These are phyloP conservation scores for Pammene aurita DNA, from an alignment of 2,888 invertebrate genomes.

Conservation along the genomic window DNA sequence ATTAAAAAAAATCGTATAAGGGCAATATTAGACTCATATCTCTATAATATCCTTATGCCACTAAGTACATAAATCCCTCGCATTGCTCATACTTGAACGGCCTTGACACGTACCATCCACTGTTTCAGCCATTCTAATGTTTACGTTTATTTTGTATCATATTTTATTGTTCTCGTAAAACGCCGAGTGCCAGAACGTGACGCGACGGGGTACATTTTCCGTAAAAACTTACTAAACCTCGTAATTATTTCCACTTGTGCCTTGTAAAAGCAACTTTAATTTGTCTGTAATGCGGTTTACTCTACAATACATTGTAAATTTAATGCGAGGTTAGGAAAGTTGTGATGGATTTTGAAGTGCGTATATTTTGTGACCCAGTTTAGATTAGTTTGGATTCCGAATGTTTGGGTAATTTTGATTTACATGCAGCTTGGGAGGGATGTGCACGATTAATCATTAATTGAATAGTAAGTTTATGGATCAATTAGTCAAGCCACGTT, in stretches of 20 bases:
- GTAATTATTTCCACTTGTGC: background rate
- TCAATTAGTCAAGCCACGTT: too few relatives aligned
- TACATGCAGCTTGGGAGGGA: conserved; percentile 20
- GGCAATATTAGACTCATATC: too few relatives aligned
- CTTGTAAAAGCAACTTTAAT: background rate
- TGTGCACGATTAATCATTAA: background rate
- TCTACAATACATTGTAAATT: background rate
- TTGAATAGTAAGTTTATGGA: too few relatives aligned
- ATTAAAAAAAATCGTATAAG: too few relatives aligned
- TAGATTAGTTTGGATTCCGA: conserved; percentile 29
- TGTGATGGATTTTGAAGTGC: background rate
- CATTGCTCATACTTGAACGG: background rate
- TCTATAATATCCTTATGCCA: too few relatives aligned
- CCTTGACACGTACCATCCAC: conserved; percentile 24
- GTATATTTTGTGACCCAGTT: conserved; percentile 29
- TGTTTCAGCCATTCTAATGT: conserved; percentile 34
- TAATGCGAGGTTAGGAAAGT: background rate
- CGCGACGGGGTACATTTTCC: conserved; percentile 18
- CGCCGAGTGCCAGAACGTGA: conserved; percentile 36
- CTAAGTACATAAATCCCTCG: too few relatives aligned
- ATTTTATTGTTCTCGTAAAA: conserved; percentile 39
- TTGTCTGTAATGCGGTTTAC: background rate
- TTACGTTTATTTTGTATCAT: conserved; percentile 41
- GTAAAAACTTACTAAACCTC: background rate
- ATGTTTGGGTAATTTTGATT: conserved; percentile 24